These are phyloP conservation scores for Drosophila ercepeae DNA, from an alignment of 1,140 invertebrate genomes.

Conservation along the genomic window DNA sequence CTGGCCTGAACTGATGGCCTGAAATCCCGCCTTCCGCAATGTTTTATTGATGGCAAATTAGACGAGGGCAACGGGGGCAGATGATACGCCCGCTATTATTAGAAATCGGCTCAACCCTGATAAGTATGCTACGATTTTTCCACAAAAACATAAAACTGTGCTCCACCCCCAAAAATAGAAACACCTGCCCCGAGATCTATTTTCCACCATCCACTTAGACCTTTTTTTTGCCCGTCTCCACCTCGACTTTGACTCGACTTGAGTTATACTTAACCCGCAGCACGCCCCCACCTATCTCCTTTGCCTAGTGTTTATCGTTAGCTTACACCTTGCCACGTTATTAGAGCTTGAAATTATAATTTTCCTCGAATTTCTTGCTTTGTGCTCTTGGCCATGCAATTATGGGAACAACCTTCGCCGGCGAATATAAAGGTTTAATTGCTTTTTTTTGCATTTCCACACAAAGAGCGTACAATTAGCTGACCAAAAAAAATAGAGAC, in stretches of 20 bases:
- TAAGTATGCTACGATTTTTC: conserved; percentile 13
- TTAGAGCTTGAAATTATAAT: conserved; percentile 67
- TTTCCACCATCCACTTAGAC: conserved; percentile 26
- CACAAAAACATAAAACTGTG: conserved; percentile 17
- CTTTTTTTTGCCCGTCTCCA: background rate
- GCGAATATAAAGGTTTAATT: conserved; percentile 70
- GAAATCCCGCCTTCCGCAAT: conserved; percentile 41
- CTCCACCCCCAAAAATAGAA: background rate
- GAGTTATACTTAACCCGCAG: conserved; percentile 29
- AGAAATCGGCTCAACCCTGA: conserved; percentile 10
- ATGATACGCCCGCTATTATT: conserved; percentile 32
- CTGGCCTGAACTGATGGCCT: conserved; percentile 47
- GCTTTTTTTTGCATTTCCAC: conserved; percentile 62
- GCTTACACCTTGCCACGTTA: conserved; percentile 52
- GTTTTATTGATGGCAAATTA: conserved; percentile 69
- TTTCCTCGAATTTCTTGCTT: conserved; percentile 40
- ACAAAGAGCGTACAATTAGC: conserved; percentile 69
- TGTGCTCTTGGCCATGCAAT: conserved; percentile 46
- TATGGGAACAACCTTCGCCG: conserved; percentile 62
- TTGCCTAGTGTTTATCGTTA: conserved; percentile 45
- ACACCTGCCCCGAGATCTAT: conserved; percentile 21
- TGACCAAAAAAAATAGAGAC: conserved; percentile 21
- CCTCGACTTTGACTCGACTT: conserved; percentile 10
- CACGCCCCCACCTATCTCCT: conserved; percentile 26
- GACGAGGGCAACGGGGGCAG: conserved; percentile 27